Evolutionary conservation across 2,888 invertebrate species (phyloP).

Genomic region (Cylindroiulus punctatus): DNA sequence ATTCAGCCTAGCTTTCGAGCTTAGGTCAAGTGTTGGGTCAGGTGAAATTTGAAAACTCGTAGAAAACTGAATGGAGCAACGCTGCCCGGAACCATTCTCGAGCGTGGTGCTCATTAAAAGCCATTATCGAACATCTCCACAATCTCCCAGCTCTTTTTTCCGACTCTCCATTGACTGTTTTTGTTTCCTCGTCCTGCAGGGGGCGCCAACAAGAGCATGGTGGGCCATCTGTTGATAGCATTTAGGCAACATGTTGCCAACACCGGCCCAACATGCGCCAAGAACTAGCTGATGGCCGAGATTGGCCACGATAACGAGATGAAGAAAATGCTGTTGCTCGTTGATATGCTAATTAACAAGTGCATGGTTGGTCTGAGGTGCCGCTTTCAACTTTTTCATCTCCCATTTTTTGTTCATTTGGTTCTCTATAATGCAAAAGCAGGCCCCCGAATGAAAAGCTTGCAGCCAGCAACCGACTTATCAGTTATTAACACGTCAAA

Average conservation of each 20-base stretch:
- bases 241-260: conserved; percentile 38
- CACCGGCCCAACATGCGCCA: conserved; percentile 9
- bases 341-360: conserved; percentile 54
- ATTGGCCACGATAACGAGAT: conserved; percentile 50
- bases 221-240: conserved; percentile 37
- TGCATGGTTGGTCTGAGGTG: conserved; percentile 31
- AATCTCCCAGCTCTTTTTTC: background rate
- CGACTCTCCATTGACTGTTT: background rate
- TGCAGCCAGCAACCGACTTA: conserved; percentile 36
- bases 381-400: background rate
- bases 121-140: background rate
- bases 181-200: conserved; percentile 37
- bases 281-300: conserved; percentile 15
- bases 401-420: background rate
- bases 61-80: too few species aligned
- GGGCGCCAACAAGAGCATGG: conserved; percentile 45
- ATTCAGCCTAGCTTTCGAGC: too few species aligned
- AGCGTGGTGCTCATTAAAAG: background rate
- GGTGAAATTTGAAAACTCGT: too few species aligned
- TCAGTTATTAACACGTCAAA: conserved; percentile 52
- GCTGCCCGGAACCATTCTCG: background rate
- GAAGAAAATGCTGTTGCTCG: conserved; percentile 50
- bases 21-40: too few species aligned
- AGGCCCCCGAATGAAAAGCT: background rate
- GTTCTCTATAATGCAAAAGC: background rate